These are phyloP conservation scores for Corythaeola cristata DNA, from an alignment of 2,113 vertebrate genomes.

Conservation along the genomic window DNA sequence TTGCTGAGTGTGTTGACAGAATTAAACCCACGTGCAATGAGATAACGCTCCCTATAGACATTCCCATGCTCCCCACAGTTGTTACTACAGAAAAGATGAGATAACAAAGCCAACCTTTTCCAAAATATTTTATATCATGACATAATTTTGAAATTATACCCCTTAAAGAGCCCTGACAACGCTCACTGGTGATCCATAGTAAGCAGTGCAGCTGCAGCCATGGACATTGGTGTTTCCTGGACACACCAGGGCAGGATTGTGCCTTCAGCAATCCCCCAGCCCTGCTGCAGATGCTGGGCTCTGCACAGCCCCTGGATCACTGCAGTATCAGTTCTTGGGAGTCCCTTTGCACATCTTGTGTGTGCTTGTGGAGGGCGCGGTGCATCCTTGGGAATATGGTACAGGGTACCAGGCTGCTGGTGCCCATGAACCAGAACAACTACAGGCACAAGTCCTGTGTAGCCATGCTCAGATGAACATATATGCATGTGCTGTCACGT, in stretches of 20 bases:
- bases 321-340: neutral
- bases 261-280: neutral
- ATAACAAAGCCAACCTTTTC: neutral
- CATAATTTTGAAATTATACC: neutral
- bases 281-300: neutral
- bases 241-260: neutral
- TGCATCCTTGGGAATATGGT: neutral
- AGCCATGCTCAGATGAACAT: neutral
- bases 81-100: neutral
- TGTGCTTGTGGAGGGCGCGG: neutral
- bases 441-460: neutral
- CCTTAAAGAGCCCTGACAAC: neutral
- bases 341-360: neutral
- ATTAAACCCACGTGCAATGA: neutral
- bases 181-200: neutral
- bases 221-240: rapidly evolving
- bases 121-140: neutral
- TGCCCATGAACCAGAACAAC: neutral
- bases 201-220: neutral
- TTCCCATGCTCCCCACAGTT: neutral
- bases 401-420: neutral
- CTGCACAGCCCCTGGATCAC: neutral
- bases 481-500: neutral
- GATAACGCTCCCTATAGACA: neutral
- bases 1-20: neutral